Base-by-base conservation (phyloP, 2,888 invertebrate genomes). In the Epinotia demarniana region DNA sequence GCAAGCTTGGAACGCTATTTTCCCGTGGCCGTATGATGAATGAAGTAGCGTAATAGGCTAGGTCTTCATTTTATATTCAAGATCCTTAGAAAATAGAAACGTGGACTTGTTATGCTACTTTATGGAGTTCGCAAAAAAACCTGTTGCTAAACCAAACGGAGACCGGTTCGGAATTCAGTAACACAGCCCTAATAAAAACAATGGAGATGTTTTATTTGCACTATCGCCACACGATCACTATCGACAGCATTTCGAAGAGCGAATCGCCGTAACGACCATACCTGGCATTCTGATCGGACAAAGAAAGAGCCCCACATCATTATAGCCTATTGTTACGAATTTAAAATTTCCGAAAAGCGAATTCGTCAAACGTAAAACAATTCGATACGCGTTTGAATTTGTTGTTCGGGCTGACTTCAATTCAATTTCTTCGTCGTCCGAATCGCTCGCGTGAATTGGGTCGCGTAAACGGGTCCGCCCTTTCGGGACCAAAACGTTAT, bases 361-460 rank as follows among this genome's bases (percentile, higher is more conserved):
- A 92, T 91, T 91, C 93, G 92, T 91, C 92, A 93, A 93, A 92
- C 91, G 92, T 94, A 93, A 94, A 94, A 94, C 93, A 94, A 94
- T 94, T 94, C 93, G 94, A 94, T 92, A 94, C 94, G 94, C 93
- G 91, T 93, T 92, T 86, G 90, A 92, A 91, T 93, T 92, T 92
- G 93, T 93, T 92, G 92, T 93, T 91, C 84, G 90, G 87, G 85
- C 88, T 84, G 87, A 85, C 86, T 92, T 92, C 92, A 92, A 93
- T 94, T 93, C 92, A 92, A 93, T 94, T 93, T 93, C 93, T 93
- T 93, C 90, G 86, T 83, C 89, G 91, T 89, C 90, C 89, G 86
- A 89, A 89, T 88, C 87, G 91, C 86, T 92, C 91, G 91, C 91
- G 92, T 92, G 92, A 93, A 94, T 93, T 93, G 93, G 94, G 92